Base-by-base conservation (phyloP, 2,113 vertebrate species). In the Campylomormyrus tamandua region DNA sequence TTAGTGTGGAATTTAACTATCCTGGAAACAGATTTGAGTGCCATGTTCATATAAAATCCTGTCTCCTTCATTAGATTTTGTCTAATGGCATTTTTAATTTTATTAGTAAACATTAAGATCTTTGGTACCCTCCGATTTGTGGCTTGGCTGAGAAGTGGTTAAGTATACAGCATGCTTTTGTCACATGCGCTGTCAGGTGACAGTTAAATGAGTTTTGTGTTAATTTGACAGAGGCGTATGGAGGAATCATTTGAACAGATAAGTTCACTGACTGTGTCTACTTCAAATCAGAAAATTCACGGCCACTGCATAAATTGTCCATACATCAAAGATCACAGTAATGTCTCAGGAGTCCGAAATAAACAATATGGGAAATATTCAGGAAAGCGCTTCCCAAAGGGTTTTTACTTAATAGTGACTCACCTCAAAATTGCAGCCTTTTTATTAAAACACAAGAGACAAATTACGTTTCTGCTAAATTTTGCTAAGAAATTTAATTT, bases 241-340 rank as follows among this genome's bases (percentile, higher is more conserved):
- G n/a, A 50, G 83, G 70, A 89, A 85, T 87, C 74, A 56, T 88
- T 84, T 21, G 45, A 84, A 52, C 62, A 42, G 49, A 56, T 87
- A 87, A 66, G 86, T 83, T 88, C 52, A 84, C n/a, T 70, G 39
- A 62, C 80, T 83, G 86, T 88, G 86, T 88, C 70, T 89, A 56
- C 42, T 56, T 39, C 19, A 62, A 62, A 88, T 45, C 13, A 50
- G 46, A 91, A 52, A 89, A 89, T 39, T 50, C 52, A 62, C 9
- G 58, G 27, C 52, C 62, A 45, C 89, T 50, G 58, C 85, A 53
- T 84, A 88, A 90, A 89, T 89, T 83, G 49, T 80, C 84, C 42
- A 53, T 89, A 89, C 87, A 91, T 91, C 77, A 91, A 88, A 49
- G 85, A 48, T 7, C 80, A 49, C 83, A 91, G 89, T 89, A 86